Percentiles rank a stretch among this genome's conserved stretches.
These are phyloP conservation scores for Caenorhabditis zanzibari DNA, from an alignment of 2,888 invertebrate species.

Conservation along the genomic window DNA sequence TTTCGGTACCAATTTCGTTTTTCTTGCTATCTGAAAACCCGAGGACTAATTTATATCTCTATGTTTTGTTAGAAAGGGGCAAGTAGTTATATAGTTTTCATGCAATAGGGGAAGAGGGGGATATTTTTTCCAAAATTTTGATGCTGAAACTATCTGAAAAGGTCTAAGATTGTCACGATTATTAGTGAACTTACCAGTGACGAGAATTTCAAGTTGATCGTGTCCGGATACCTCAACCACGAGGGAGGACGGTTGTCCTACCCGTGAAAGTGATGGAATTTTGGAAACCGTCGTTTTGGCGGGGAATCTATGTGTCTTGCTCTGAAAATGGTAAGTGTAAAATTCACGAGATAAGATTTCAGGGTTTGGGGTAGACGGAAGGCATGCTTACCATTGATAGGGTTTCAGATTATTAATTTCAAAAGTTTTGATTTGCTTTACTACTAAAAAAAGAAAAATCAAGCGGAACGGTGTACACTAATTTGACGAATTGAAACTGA, in stretches of 20 bases:
- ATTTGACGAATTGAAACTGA: slow-evolving; percentile 6
- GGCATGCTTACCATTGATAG: background rate
- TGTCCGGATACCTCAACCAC: slow-evolving; percentile 75
- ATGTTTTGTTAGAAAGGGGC: slow-evolving; percentile 16
- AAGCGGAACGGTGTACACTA: background rate
- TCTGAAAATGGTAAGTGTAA: slow-evolving; percentile 50
- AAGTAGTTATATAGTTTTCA: slow-evolving; percentile 11
- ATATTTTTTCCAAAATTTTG: slow-evolving; percentile 4
- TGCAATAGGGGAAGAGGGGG: slow-evolving; percentile 25
- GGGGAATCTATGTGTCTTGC: slow-evolving; percentile 68
- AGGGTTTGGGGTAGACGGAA: too few species aligned
- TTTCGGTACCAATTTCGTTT: slow-evolving; percentile 73
- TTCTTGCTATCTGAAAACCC: slow-evolving; percentile 75
- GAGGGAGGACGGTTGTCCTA: slow-evolving; percentile 79
- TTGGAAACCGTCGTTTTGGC: slow-evolving; percentile 77
- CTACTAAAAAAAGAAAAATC: background rate
- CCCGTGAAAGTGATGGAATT: slow-evolving; percentile 79
- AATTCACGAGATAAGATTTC: too few species aligned
- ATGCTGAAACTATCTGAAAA: slow-evolving; percentile 26
- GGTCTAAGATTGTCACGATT: background rate
- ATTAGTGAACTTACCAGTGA: slow-evolving; percentile 72
- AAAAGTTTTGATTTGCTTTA: background rate
- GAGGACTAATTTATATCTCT: background rate
- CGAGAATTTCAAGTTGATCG: slow-evolving; percentile 77
- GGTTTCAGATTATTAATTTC: too few species aligned